Evolutionary conservation across 2,888 invertebrate species (phyloP), one percentile per base, ranked within the genome.

Genomic region (Zhuqinia jingwanae): DNA sequence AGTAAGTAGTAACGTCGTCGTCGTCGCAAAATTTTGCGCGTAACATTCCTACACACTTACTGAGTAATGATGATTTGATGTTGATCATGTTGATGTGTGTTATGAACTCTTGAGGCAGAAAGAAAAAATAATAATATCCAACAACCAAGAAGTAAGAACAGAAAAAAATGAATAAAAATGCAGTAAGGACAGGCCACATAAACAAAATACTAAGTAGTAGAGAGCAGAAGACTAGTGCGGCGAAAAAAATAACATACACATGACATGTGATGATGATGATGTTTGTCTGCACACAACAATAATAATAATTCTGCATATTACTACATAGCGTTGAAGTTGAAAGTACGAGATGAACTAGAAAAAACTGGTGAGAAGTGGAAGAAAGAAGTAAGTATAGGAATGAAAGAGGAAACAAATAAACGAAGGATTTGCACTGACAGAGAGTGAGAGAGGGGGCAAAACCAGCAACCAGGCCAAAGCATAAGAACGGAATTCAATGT

Each of bases 401-500:
- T 20, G 68, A 68, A 75, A 75, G 56, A 75, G 36, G 36, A 75
- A 75, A 75, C 30, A 75, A 27, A 27, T 20, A 53, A 36, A 53
- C 30, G 75, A 75, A 56, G 75, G 75, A 75, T 75, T 75, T 75
- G 30, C 53, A 75, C 75, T 27, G 20, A 36, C 5, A n/a, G 42
- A 30, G 3, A 47, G 10, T n/a, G 47, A 47, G 47, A 63, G 27
- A 13, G 3, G 25, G 70, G 47, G 70, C n/a, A n/a, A n/a, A n/a
- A 36, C 8, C 36, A 36, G 36, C 3, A 36, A 36, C 5, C 36
- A 73, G 73, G 50, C 73, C 73, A 73, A 30, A 25, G 36, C 75
- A n/a, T n/a, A 75, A 75, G 75, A 75, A 47, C 53, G 36, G 75
- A 53, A 56, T 75, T 53, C 3, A 75, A 75, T 75, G 75, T 53